Evolutionary conservation across 2,113 vertebrate genomes (phyloP), one percentile per base, ranked within the genome.

Genomic region (Gracilinanus agilis): DNA sequence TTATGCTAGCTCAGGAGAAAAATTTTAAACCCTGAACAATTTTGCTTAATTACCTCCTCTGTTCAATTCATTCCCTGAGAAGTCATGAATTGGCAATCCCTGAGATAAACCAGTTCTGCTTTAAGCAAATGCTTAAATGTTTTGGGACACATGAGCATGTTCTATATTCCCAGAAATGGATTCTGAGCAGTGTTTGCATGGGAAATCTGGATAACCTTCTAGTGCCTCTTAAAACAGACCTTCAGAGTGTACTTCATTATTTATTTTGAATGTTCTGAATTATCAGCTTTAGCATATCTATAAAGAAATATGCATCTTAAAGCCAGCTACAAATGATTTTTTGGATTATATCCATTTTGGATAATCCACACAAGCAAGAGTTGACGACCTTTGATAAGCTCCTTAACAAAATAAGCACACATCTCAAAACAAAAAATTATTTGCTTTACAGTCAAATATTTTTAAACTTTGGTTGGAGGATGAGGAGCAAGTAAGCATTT

Each of bases 201-300:
- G 21, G 16, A 83, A 83, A 83, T 83, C n/a, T 83, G 67, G 67
- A 83, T 83, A 40, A 83, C 67, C 67, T 83, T 83, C 34, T 83
- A 83, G 67, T 83, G 67, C 67, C 16, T 83, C n/a, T 83, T 83
- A 19, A 40, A 83, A 23, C 16, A 40, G 1, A 6, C n/a, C n/a
- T 83, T 83, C 7, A 83, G 67, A 83, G 40, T 83, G 9, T 40
- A 16, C n/a, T 83, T 75, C 67, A 75, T 75, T 83, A 83, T 40
- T 83, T 83, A 83, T 83, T 83, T 83, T 83, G n/a, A 83, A 83
- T 40, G 67, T 83, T 83, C 67, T 83, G 67, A 83, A 83, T 83
- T 83, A 83, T 5, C 19, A 40, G n/a, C 6, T 40, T 40, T 23
- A 83, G 67, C n/a, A 83, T 40, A 40, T 23, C n/a, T 83, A 40